Percentiles rank a stretch among this genome's conserved stretches.
Conservation (phyloP, 2,797 vertebrate species). For the Mionectes olivaceus region DNA sequence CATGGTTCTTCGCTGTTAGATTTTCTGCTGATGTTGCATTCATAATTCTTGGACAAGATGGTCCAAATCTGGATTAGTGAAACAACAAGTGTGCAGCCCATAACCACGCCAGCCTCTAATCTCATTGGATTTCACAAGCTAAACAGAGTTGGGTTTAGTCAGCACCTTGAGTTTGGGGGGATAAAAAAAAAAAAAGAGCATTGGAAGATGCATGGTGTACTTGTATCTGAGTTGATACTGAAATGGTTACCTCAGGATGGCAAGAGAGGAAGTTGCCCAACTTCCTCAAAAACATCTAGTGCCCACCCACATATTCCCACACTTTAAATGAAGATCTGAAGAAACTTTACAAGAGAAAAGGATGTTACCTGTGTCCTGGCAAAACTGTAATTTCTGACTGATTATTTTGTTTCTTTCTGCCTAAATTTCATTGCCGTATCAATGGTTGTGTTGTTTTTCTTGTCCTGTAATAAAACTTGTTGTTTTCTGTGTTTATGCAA, state of each 20-base stretch:
- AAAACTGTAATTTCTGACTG: slow-evolving; percentile 3
- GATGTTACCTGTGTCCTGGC: slow-evolving; percentile 70
- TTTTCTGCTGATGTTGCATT: slow-evolving; percentile 26
- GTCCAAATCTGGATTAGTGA: slow-evolving; percentile 11
- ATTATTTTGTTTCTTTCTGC: slow-evolving; percentile 1
- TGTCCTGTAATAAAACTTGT: background rate
- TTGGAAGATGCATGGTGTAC: background rate
- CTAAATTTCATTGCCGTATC: background rate
- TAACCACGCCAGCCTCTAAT: slow-evolving; percentile 35
- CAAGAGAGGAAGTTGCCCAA: background rate
- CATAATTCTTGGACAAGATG: background rate
- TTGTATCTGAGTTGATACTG: background rate
- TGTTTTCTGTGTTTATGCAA: background rate
- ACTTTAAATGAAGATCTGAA: background rate
- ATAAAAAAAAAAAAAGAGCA: too few relatives aligned
- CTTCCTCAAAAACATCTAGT: background rate
- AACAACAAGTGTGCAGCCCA: slow-evolving; percentile 37
- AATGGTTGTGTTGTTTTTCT: background rate
- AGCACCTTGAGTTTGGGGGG: background rate
- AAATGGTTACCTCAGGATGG: background rate
- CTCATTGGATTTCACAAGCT: slow-evolving; percentile 66
- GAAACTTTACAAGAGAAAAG: slow-evolving; percentile 29
- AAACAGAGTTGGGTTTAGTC: slow-evolving; percentile 38
- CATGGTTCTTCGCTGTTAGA: background rate
- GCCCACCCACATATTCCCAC: background rate